Evolutionary conservation across 2,113 vertebrate genomes (phyloP).

Genomic region (Dicerorhinus sumatrensis): DNA sequence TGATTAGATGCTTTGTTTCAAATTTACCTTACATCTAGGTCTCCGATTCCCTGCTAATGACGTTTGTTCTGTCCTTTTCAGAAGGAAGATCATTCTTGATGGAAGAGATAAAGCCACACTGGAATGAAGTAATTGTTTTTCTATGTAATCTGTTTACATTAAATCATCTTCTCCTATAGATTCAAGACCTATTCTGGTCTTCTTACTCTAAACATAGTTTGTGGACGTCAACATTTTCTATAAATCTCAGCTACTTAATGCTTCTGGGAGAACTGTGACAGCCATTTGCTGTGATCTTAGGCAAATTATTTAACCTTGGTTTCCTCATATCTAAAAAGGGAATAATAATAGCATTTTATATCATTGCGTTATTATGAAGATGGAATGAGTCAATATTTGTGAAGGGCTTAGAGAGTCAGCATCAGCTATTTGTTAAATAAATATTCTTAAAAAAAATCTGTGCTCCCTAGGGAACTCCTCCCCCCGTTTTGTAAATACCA

Average conservation of each 20-base stretch:
- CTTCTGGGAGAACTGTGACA: slow-evolving; percentile 31
- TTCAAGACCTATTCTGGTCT: slow-evolving; percentile 7
- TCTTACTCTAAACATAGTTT: background rate
- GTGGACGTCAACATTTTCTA: slow-evolving; percentile 48
- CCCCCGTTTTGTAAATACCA: background rate
- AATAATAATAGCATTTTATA: background rate
- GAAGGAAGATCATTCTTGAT: background rate
- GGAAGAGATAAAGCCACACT: slow-evolving; percentile 40
- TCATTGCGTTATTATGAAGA: background rate
- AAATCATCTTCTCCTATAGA: background rate
- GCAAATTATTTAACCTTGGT: slow-evolving; percentile 7
- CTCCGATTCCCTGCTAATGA: slow-evolving; percentile 29
- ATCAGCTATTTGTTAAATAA: background rate
- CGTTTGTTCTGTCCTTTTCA: slow-evolving; percentile 4
- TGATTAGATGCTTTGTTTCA: background rate
- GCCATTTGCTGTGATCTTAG: slow-evolving; percentile 9
- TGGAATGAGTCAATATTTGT: slow-evolving; percentile 30
- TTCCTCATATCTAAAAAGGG: slow-evolving; percentile 31
- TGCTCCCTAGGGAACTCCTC: background rate
- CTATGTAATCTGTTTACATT: background rate
- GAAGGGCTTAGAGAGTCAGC: background rate
- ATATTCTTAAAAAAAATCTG: background rate
- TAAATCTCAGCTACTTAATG: slow-evolving; percentile 6
- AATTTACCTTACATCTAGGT: background rate
- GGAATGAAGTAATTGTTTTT: slow-evolving; percentile 39